phyloP scores from a whole-genome alignment of 2,113 vertebrate genomes.

The Neodon shergylaensis region DNA sequence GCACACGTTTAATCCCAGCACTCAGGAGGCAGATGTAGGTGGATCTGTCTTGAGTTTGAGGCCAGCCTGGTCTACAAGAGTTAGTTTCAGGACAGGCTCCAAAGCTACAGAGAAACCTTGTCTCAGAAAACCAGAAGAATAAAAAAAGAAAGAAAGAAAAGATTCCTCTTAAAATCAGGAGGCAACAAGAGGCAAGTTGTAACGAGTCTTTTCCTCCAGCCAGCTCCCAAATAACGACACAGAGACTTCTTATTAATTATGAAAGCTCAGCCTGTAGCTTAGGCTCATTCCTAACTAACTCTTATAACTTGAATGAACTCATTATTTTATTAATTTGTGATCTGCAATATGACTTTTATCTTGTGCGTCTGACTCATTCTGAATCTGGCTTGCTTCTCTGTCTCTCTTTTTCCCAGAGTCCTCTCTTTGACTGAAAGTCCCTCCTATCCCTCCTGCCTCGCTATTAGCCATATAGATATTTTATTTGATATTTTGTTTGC shows the following conservation, averaged over 20 bases:
- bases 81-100: too few relatives aligned
- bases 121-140: too few relatives aligned
- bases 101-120: too few relatives aligned
- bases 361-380: neutral
- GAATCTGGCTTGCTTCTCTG: neutral
- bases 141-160: too few relatives aligned
- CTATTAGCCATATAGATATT: neutral
- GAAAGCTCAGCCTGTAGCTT: neutral
- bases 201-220: neutral
- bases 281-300: neutral
- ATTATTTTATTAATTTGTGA: neutral
- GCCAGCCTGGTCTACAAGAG: too few relatives aligned
- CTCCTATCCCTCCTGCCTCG: neutral
- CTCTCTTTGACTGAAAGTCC: neutral
- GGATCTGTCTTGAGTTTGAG: too few relatives aligned
- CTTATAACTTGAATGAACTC: neutral
- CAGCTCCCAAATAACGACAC: neutral
- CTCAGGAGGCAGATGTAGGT: too few relatives aligned
- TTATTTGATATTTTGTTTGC: too few relatives aligned
- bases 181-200: neutral
- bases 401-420: neutral
- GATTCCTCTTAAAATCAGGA: too few relatives aligned
- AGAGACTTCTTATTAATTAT: neutral
- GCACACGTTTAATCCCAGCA: too few relatives aligned
- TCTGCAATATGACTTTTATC: neutral